Conservation (phyloP, 2,888 invertebrate species). For the Magallana nippona region DNA sequence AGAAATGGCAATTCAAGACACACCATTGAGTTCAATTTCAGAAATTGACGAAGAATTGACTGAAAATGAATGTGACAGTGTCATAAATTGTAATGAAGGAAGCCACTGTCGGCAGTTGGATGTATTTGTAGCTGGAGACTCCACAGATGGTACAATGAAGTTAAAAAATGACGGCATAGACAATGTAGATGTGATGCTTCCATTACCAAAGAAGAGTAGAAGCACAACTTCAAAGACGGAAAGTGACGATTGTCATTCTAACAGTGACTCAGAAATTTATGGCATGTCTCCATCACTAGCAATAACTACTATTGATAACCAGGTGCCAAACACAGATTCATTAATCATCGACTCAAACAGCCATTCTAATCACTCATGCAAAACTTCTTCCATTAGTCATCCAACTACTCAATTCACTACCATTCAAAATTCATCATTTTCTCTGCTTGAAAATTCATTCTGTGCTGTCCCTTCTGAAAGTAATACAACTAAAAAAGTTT, state of each 20-base stretch:
- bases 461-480: no score
- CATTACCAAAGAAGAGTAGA: neutral
- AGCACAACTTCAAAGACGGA: no score
- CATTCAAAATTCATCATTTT: neutral
- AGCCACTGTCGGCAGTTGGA: conserved; percentile 9
- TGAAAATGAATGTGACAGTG: neutral
- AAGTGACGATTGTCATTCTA: neutral
- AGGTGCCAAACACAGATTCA: neutral
- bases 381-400: neutral
- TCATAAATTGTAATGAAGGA: neutral
- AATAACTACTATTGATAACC: neutral
- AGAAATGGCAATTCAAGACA: neutral
- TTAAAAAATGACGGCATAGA: neutral
- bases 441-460: no score
- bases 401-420: neutral
- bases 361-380: neutral
- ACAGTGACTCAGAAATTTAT: neutral
- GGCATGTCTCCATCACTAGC: neutral
- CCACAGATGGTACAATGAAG: neutral
- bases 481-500: no score
- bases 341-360: neutral
- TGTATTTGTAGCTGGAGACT: neutral
- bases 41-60: neutral
- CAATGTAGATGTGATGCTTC: neutral
- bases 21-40: neutral